Evolutionary conservation across 2,797 vertebrate species (phyloP).

Genomic region (Ciconia nigra): DNA sequence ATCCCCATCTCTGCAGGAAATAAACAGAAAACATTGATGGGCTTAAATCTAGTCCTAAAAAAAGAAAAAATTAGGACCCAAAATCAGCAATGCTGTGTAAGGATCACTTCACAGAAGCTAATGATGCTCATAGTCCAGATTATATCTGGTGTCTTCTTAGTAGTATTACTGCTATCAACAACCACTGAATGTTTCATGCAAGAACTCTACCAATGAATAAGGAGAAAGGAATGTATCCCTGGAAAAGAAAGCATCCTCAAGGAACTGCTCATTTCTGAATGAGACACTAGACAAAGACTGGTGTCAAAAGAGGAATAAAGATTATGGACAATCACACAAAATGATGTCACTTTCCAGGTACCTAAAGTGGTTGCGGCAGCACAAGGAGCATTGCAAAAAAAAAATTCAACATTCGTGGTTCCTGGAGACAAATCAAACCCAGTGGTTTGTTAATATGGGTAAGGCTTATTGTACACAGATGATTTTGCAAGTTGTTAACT

Average conservation of each 20-base stretch:
- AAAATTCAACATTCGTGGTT: neutral
- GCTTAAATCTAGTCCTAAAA: neutral
- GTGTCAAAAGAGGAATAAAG: neutral
- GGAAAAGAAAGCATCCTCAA: neutral
- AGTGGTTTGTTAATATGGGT: neutral
- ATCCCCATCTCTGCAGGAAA: neutral
- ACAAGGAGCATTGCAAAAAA: neutral
- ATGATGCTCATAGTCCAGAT: neutral
- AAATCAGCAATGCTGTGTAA: neutral
- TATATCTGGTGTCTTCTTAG: neutral
- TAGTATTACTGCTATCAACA: neutral
- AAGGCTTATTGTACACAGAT: neutral
- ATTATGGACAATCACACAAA: neutral
- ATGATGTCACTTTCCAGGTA: neutral
- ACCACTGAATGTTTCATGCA: neutral
- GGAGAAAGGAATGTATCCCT: neutral
- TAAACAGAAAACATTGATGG: neutral
- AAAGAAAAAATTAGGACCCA: neutral
- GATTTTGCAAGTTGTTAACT: neutral
- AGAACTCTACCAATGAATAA: neutral
- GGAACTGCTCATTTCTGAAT: neutral
- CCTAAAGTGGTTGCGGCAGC: neutral
- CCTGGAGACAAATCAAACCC: neutral
- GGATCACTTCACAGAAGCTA: neutral
- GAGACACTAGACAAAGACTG: neutral